A percentile compares a stretch with the other conserved stretches of the same genome.
Conservation (phyloP, 1,140 invertebrate genomes). For the Diuraphis noxia region DNA sequence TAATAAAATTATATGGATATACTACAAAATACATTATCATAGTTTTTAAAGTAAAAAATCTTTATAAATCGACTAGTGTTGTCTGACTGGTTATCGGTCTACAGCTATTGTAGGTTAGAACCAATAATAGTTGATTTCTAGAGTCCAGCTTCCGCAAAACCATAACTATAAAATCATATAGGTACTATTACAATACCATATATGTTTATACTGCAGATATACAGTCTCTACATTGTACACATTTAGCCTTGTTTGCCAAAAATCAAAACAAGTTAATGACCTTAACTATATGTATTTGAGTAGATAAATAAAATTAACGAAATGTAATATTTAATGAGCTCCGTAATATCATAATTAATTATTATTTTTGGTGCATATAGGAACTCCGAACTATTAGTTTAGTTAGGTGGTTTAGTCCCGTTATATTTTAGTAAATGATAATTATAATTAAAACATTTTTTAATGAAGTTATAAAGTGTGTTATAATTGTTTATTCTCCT, state of each 20-base stretch:
- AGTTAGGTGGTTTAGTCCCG: constrained; percentile 1
- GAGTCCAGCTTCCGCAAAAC: background rate
- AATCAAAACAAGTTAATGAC: background rate
- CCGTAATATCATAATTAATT: background rate
- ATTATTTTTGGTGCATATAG: background rate
- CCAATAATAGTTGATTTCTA: constrained; percentile 8
- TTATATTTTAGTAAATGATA: constrained; percentile 5
- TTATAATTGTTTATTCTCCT: constrained; percentile 18
- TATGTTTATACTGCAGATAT: background rate
- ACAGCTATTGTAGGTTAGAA: background rate
- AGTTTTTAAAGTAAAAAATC: background rate
- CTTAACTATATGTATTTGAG: background rate
- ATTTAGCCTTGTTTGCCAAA: background rate
- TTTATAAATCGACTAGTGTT: background rate
- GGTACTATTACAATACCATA: background rate
- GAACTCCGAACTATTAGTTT: background rate
- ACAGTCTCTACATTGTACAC: background rate
- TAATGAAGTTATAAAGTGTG: background rate
- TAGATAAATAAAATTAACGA: background rate
- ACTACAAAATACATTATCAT: background rate
- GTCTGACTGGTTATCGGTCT: background rate
- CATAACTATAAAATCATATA: background rate
- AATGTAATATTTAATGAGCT: background rate
- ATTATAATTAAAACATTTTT: constrained; percentile 28
- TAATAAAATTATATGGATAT: background rate